phyloP scores from a whole-genome alignment of 2,888 invertebrate species.

The Ormyrus thymus region DNA sequence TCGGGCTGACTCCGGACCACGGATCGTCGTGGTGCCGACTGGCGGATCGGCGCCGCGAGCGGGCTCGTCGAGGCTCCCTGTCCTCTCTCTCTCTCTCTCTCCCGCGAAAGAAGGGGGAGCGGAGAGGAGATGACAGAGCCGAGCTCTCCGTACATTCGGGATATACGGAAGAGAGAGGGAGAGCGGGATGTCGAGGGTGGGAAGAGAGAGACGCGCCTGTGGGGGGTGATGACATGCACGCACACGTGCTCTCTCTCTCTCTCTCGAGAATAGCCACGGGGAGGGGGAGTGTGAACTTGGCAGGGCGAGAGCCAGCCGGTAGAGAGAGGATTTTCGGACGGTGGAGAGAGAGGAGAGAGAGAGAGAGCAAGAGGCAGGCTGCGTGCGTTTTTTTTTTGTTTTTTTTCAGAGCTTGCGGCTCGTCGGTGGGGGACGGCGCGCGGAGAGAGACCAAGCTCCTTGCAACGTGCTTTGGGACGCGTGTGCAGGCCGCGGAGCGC shows the following conservation, averaged over 20 bases:
- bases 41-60: conserved; percentile 36
- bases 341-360: conserved; percentile 48
- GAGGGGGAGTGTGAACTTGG: conserved; percentile 38
- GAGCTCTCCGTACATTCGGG: neutral
- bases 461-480: too few relatives aligned
- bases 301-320: conserved; percentile 20
- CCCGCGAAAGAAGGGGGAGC: conserved; percentile 17
- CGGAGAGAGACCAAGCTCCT: too few relatives aligned
- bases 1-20: conserved; percentile 25
- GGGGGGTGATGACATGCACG: conserved; percentile 48
- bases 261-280: neutral
- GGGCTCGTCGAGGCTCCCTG: neutral
- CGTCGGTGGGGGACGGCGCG: conserved; percentile 36
- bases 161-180: conserved; percentile 9
- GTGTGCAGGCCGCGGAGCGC: too few relatives aligned
- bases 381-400: conserved; percentile 49
- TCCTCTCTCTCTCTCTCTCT: conserved; percentile 10
- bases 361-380: conserved; percentile 56
- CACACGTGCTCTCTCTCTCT: conserved; percentile 3
- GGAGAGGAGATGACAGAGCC: neutral
- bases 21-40: conserved; percentile 30
- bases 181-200: conserved; percentile 14
- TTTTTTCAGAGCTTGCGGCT: conserved; percentile 62
- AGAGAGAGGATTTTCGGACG: too few relatives aligned
- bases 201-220: conserved; percentile 23